Base-by-base conservation (phyloP, 53 echinoderm and acorn worm genomes). In the Paelopatides confundens region DNA sequence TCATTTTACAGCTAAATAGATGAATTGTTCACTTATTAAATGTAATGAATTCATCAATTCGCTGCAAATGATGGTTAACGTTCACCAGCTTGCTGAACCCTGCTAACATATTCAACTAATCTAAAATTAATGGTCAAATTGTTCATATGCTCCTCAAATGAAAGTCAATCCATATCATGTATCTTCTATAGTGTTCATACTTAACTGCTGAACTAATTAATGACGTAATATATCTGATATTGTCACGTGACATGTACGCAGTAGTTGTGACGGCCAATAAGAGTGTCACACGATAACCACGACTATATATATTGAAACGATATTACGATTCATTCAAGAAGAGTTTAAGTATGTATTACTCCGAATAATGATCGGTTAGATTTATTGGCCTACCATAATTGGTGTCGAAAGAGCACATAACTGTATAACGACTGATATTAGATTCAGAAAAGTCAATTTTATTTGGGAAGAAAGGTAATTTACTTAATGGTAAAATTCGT, bases 361-460 rank as follows among this genome's bases (percentile, higher is more conserved):
- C 21, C 21, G 26, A 71, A 71, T 71, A 40, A 71, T 26, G 21
- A 71, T 71, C 28, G n/a, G n/a, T 1, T 43, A 40, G 71, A 71
- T 71, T 71, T 38, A 71, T 43, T 71, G 71, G 38, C 71, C 71
- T 71, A 71, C 38, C 4, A 43, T 71, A 71, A 71, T 71, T 71
- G 71, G 71, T 71, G 71, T 71, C 71, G 71, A 71, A 43, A 71
- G 71, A 39, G 21, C 38, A 23, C 38, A 21, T n/a, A 71, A 39
- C 38, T 21, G 5, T 71, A 21, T n/a, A 71, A 39, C 38, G 38
- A 23, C 43, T 71, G 46, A 26, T 32, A 39, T 71, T 71, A 39
- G 71, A 43, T 71, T 71, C 71, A 39, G 71, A 71, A 71, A 71
- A 71, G 71, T 71, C 71, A 71, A 39, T 71, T 71, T 71, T 38